Conservation (phyloP, 2,797 vertebrate species). For the Trematomus bernacchii region DNA sequence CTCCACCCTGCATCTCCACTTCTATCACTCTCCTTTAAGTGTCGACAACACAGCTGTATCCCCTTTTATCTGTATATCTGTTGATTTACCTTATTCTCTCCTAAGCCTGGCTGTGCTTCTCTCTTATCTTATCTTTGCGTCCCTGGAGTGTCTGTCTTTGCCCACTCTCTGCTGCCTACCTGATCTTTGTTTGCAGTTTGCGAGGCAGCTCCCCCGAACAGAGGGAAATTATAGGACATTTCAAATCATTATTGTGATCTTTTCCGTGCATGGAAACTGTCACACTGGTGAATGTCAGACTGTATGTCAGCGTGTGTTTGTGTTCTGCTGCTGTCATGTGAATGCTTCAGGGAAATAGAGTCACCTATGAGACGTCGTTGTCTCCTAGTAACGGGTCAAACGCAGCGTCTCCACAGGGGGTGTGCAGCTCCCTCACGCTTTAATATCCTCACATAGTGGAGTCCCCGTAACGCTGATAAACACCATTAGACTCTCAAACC, state of each 20-base stretch:
- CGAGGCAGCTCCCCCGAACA: slow-evolving; percentile 26
- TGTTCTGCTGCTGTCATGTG: slow-evolving; percentile 19
- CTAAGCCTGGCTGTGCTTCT: slow-evolving; percentile 42
- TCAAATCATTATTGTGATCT: slow-evolving; percentile 12
- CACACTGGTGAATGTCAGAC: not conserved
- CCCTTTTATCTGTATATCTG: slow-evolving; percentile 64
- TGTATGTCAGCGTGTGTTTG: slow-evolving; percentile 18
- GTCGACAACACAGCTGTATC: slow-evolving; percentile 51
- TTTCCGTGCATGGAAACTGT: not conserved
- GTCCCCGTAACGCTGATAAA: slow-evolving; percentile 23
- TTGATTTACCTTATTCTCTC: slow-evolving; percentile 48
- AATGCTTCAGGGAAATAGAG: slow-evolving; percentile 21
- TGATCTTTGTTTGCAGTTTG: slow-evolving; percentile 56
- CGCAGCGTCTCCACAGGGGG: slow-evolving; percentile 31
- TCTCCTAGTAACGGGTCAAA: slow-evolving; percentile 53
- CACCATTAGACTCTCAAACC: slow-evolving; percentile 37
- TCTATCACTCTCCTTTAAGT: slow-evolving; percentile 59
- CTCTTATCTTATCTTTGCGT: slow-evolving; percentile 60
- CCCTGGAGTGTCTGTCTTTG: slow-evolving; percentile 53
- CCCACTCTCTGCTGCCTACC: slow-evolving; percentile 37
- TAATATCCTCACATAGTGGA: slow-evolving; percentile 45
- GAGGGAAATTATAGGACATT: slow-evolving; percentile 8
- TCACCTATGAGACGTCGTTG: slow-evolving; percentile 31
- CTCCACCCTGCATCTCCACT: slow-evolving; percentile 45
- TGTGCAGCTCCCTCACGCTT: slow-evolving; percentile 4